Percentiles rank a stretch among this genome's conserved stretches.
phyloP scores from a whole-genome alignment of 35 echinoderm and acorn worm species.

The Apostichopus japonicus region DNA sequence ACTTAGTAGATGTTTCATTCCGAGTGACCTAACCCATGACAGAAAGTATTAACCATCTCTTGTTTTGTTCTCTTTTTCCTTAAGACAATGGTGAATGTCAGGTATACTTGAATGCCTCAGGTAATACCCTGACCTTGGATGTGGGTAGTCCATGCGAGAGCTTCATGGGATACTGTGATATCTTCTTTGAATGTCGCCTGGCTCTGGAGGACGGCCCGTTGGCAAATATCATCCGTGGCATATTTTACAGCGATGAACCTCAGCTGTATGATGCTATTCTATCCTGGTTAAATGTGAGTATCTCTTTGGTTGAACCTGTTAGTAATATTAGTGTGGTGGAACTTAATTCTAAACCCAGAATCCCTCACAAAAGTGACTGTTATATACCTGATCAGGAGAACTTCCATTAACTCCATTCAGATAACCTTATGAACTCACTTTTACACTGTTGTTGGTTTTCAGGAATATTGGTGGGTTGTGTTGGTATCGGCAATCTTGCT shows the following conservation, averaged over 20 bases:
- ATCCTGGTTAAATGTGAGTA: conserved; percentile 72
- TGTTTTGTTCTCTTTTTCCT: neutral
- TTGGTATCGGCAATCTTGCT: conserved; percentile 44
- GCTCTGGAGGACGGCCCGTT: conserved; percentile 83
- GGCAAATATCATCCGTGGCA: conserved; percentile 72
- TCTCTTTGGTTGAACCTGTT: neutral
- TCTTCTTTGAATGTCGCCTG: conserved; percentile 65
- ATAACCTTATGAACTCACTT: neutral
- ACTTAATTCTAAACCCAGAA: too few relatives aligned
- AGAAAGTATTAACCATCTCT: too few relatives aligned
- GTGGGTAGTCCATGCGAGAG: conserved; percentile 74
- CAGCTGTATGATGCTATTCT: conserved; percentile 71
- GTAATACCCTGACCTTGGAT: conserved; percentile 18
- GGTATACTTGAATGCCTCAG: neutral
- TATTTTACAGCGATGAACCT: conserved; percentile 76
- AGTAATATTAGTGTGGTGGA: too few relatives aligned
- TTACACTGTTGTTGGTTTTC: neutral
- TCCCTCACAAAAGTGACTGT: too few relatives aligned
- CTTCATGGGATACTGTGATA: conserved; percentile 95
- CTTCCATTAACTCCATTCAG: too few relatives aligned
- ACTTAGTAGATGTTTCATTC: too few relatives aligned
- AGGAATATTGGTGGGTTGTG: conserved; percentile 88
- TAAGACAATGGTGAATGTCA: neutral
- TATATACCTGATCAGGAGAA: too few relatives aligned
- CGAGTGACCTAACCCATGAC: too few relatives aligned